Percentiles rank a stretch among this genome's conserved stretches.
These are phyloP conservation scores for Hylaeus volcanicus DNA, from an alignment of 1,140 invertebrate genomes.

Conservation along the genomic window DNA sequence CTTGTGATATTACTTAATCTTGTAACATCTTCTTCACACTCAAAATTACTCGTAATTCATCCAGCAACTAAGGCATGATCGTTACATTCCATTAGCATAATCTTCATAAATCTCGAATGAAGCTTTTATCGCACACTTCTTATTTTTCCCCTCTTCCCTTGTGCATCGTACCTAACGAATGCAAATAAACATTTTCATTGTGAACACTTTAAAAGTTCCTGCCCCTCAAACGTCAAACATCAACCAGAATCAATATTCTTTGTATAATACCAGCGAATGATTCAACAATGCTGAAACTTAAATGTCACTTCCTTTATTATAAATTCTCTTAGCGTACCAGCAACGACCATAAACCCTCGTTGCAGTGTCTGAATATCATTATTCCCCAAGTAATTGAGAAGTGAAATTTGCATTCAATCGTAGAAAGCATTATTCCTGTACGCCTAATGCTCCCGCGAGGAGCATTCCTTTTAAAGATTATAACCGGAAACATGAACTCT, in stretches of 20 bases:
- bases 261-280: not conserved
- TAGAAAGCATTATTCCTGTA: slow-evolving; percentile 36
- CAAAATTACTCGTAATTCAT: slow-evolving; percentile 67
- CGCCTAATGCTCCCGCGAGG: slow-evolving; percentile 20
- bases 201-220: not conserved
- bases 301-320: slow-evolving; percentile 38
- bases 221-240: not conserved
- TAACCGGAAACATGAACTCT: not conserved
- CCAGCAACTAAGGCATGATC: slow-evolving; percentile 67
- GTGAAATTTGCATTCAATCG: slow-evolving; percentile 48
- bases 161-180: too few relatives aligned
- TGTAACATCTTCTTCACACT: not conserved
- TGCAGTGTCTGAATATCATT: slow-evolving; percentile 32
- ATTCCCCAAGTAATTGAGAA: slow-evolving; percentile 23
- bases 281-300: slow-evolving; percentile 11
- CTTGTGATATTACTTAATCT: not conserved
- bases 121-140: slow-evolving; percentile 67
- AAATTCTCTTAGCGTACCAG: slow-evolving; percentile 29
- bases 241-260: not conserved
- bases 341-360: slow-evolving; percentile 17
- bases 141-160: not conserved
- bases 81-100: slow-evolving; percentile 75
- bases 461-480: slow-evolving; percentile 17
- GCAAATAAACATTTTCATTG: too few relatives aligned
- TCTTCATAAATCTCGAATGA: slow-evolving; percentile 73